Evolutionary conservation across 1,140 invertebrate genomes (phyloP).

Genomic region (Atta texana): DNA sequence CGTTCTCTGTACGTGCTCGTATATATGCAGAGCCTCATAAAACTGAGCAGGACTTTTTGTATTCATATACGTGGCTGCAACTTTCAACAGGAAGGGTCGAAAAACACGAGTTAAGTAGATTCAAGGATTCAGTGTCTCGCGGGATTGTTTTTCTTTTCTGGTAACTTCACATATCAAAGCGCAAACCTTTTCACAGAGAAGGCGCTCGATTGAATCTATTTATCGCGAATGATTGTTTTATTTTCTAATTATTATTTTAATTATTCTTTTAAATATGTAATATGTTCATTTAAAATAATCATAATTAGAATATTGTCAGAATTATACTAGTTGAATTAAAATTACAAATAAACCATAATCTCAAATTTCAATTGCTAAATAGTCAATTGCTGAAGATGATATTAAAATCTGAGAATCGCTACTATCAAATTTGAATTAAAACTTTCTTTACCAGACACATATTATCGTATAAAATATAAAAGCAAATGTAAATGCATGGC

Average conservation of each 20-base stretch:
- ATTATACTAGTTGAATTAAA: slow-evolving; percentile 9
- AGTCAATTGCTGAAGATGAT: slow-evolving; percentile 29
- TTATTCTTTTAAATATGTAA: no score
- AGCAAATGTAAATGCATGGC: slow-evolving; percentile 6
- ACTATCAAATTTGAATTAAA: neutral
- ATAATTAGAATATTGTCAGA: slow-evolving; percentile 19
- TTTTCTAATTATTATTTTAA: neutral
- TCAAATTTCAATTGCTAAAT: neutral
- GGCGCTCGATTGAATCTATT: neutral
- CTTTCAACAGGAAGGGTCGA: slow-evolving; percentile 55
- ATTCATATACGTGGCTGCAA: slow-evolving; percentile 72
- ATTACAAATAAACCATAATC: slow-evolving; percentile 21
- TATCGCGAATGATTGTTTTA: neutral
- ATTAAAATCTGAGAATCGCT: neutral
- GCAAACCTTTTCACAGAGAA: slow-evolving; percentile 42
- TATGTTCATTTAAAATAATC: neutral
- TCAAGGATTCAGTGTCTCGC: slow-evolving; percentile 66
- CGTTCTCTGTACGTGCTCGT: slow-evolving; percentile 15
- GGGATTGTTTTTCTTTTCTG: slow-evolving; percentile 48
- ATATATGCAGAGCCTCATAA: slow-evolving; percentile 63
- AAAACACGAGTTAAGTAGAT: slow-evolving; percentile 69
- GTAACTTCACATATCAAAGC: slow-evolving; percentile 25
- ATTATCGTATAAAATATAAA: slow-evolving; percentile 29
- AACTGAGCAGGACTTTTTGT: slow-evolving; percentile 61
- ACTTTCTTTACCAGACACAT: slow-evolving; percentile 11